Evolutionary conservation across 2,797 vertebrate species (phyloP).

Genomic region (Enoplosus armatus): DNA sequence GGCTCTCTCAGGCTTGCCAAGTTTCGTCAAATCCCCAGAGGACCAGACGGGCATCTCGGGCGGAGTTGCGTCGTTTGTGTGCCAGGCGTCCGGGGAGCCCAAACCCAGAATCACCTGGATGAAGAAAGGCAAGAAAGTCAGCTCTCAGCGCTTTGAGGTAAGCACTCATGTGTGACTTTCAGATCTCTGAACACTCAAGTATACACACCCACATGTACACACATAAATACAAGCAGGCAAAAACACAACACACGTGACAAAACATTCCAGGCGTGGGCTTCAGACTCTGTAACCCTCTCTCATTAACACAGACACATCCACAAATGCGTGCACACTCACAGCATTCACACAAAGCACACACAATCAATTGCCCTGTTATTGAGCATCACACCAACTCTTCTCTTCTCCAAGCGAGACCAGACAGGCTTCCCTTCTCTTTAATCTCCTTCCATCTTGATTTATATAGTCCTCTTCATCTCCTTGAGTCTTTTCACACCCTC

Average conservation of each 20-base stretch:
- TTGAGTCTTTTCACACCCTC: slow-evolving; percentile 60
- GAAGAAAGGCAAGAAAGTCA: slow-evolving; percentile 99
- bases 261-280: slow-evolving; percentile 1
- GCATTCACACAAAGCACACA: slow-evolving; percentile 24
- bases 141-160: slow-evolving; percentile 98
- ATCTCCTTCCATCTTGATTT: slow-evolving; percentile 75
- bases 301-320: slow-evolving; percentile 38
- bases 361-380: slow-evolving; percentile 66
- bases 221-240: slow-evolving; percentile 22
- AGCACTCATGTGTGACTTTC: slow-evolving; percentile 45
- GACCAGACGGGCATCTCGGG: slow-evolving; percentile 98
- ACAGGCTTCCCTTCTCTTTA: slow-evolving; percentile 69
- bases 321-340: slow-evolving; percentile 13
- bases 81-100: slow-evolving; percentile 95
- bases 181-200: slow-evolving; percentile 26
- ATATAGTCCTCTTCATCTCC: slow-evolving; percentile 78
- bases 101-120: slow-evolving; percentile 99
- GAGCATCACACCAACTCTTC: slow-evolving; percentile 53
- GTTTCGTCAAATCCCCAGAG: slow-evolving; percentile 95
- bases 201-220: background rate
- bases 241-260: slow-evolving; percentile 12
- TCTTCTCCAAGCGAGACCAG: slow-evolving; percentile 61
- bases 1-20: slow-evolving; percentile 89
- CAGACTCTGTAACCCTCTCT: slow-evolving; percentile 22
- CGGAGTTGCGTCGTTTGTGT: slow-evolving; percentile 98